These are phyloP conservation scores for Edolisoma coerulescens DNA, from an alignment of 2,113 vertebrate genomes.

Conservation along the genomic window DNA sequence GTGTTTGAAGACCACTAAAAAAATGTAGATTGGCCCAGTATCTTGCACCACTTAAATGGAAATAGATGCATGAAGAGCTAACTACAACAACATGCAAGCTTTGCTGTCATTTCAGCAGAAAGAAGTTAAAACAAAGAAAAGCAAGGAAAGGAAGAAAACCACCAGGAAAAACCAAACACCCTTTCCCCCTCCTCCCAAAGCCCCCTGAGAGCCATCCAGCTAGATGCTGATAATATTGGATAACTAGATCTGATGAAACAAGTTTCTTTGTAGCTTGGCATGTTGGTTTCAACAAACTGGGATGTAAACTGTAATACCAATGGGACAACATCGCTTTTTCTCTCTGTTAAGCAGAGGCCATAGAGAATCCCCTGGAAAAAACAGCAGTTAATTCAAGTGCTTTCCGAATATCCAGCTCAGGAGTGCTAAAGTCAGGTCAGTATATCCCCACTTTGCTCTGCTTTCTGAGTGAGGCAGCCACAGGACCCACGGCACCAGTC, in stretches of 20 bases:
- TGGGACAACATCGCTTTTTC: accelerated
- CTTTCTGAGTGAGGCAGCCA: neutral
- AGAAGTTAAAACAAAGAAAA: neutral
- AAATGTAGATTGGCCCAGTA: neutral
- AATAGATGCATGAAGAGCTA: neutral
- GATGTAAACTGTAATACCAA: neutral
- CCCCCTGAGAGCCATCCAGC: neutral
- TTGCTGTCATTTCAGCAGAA: neutral
- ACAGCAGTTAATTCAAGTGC: neutral
- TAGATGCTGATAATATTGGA: neutral
- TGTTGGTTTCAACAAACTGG: neutral
- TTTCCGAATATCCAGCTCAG: neutral
- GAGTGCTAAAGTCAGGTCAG: neutral
- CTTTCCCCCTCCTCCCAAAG: neutral
- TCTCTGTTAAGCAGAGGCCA: neutral
- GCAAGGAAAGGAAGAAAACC: neutral
- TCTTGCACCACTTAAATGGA: neutral
- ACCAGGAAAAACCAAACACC: neutral
- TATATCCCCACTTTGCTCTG: neutral
- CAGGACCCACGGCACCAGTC: accelerated
- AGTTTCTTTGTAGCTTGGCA: neutral
- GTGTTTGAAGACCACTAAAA: neutral
- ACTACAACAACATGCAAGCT: neutral
- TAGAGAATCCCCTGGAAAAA: neutral
- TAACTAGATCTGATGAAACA: neutral